A percentile compares a stretch with the other conserved stretches of the same genome.
Conservation (phyloP, 2,113 vertebrate genomes). For the Otolemur garnettii region DNA sequence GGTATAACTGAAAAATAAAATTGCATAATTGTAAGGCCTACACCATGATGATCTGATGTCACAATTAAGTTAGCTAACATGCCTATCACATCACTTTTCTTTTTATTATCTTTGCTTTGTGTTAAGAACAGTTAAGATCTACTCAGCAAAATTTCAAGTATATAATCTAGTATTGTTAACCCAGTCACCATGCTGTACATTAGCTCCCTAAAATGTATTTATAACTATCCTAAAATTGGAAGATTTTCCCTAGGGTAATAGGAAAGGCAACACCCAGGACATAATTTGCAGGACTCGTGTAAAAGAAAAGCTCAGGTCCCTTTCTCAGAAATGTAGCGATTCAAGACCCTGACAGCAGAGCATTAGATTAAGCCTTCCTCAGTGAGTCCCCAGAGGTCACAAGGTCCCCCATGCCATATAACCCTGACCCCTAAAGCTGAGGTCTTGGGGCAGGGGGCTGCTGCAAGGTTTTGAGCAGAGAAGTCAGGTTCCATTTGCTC, state of each 20-base stretch:
- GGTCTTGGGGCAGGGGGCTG: fast-evolving
- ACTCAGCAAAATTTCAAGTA: neutral
- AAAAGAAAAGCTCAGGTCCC: neutral
- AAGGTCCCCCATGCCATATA: neutral
- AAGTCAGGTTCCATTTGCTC: neutral
- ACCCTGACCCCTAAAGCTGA: neutral
- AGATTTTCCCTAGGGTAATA: neutral
- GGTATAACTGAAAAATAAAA: neutral
- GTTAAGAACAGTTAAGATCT: neutral
- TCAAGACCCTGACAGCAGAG: neutral
- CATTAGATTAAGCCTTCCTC: neutral
- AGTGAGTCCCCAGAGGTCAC: neutral
- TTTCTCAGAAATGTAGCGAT: conserved; percentile 21
- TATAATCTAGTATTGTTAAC: neutral
- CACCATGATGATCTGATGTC: neutral
- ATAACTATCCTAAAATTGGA: neutral
- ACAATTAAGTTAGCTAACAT: neutral
- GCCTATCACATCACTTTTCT: neutral
- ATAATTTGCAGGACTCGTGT: neutral
- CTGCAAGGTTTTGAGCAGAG: neutral
- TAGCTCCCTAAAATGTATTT: neutral
- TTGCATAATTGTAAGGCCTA: neutral
- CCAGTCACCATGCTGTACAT: too few relatives aligned
- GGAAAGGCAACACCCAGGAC: neutral
- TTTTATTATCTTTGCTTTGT: neutral